These are phyloP conservation scores for Acromyrmex echinatior DNA, from an alignment of 1,140 invertebrate genomes.

Conservation along the genomic window DNA sequence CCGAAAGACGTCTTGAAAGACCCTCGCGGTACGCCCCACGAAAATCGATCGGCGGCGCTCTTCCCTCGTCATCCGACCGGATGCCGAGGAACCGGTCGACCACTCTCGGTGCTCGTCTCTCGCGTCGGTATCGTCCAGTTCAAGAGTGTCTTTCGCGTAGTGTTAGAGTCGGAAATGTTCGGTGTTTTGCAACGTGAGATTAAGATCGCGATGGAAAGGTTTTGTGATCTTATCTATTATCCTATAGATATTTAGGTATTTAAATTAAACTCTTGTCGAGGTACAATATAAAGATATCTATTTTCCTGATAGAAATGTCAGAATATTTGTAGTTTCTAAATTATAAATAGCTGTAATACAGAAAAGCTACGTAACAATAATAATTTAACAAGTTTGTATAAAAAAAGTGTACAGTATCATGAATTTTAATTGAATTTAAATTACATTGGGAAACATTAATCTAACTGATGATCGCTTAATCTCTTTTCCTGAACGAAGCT, in stretches of 20 bases:
- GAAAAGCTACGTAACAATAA: neutral
- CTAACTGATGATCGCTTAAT: neutral
- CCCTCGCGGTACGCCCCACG: slow-evolving; percentile 41
- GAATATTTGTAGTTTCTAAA: neutral
- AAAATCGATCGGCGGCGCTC: slow-evolving; percentile 19
- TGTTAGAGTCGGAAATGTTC: neutral
- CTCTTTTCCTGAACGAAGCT: neutral
- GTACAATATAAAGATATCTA: neutral
- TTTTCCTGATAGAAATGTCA: neutral
- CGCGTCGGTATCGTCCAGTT: slow-evolving; percentile 26
- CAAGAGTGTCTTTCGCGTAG: slow-evolving; percentile 11
- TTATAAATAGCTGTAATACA: neutral
- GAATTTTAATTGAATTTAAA: slow-evolving; percentile 1
- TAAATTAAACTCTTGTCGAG: neutral
- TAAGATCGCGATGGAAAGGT: neutral
- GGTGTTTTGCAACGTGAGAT: slow-evolving; percentile 4
- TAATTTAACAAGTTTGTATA: neutral
- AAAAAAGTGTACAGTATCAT: neutral
- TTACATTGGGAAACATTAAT: slow-evolving; percentile 27
- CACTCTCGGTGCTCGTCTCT: slow-evolving; percentile 21
- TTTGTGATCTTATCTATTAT: neutral
- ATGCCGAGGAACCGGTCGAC: slow-evolving; percentile 54
- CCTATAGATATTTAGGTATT: neutral
- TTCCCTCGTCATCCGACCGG: slow-evolving; percentile 1
- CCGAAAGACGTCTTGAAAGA: slow-evolving; percentile 67